Conservation (phyloP, 2,797 vertebrate genomes). For the Oreochromis grahami region DNA sequence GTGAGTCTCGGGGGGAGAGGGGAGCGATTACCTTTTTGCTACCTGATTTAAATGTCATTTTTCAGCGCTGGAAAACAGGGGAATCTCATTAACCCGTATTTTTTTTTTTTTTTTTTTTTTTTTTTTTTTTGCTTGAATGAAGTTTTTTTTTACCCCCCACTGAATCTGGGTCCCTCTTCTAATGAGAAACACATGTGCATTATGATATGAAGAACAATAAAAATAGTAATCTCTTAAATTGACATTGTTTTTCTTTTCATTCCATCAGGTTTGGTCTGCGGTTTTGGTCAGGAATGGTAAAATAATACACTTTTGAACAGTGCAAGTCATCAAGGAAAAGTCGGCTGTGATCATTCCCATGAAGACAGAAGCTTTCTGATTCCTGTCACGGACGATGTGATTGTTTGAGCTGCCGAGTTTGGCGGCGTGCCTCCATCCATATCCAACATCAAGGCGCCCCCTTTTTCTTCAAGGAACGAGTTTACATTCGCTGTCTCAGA, state of each 20-base stretch:
- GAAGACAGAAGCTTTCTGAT: constrained; percentile 30
- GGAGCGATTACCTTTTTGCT: neutral
- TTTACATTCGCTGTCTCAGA: constrained; percentile 23
- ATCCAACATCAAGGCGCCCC: constrained; percentile 9
- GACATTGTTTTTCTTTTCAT: constrained; percentile 16
- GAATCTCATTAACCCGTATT: neutral
- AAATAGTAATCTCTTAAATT: neutral
- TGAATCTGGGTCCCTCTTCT: neutral
- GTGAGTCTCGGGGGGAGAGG: neutral
- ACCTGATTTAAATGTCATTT: constrained; percentile 6
- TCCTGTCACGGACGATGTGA: constrained; percentile 1
- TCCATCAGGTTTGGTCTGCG: neutral
- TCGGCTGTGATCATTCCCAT: constrained; percentile 20
- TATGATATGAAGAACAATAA: constrained; percentile 3
- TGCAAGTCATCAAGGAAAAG: constrained; percentile 36
- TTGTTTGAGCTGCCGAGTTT: neutral
- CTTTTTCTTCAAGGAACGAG: constrained; percentile 11
- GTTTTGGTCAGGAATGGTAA: neutral
- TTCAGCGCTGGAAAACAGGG: neutral
- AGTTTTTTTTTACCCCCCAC: neutral
- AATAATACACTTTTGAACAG: constrained; percentile 24
- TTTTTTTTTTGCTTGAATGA: neutral
- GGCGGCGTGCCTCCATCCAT: constrained; percentile 16
- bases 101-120: neutral
- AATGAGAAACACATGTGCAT: constrained; percentile 30